Conservation (phyloP, 2,113 vertebrate species). For the Ophthalmolycus amberensis region DNA sequence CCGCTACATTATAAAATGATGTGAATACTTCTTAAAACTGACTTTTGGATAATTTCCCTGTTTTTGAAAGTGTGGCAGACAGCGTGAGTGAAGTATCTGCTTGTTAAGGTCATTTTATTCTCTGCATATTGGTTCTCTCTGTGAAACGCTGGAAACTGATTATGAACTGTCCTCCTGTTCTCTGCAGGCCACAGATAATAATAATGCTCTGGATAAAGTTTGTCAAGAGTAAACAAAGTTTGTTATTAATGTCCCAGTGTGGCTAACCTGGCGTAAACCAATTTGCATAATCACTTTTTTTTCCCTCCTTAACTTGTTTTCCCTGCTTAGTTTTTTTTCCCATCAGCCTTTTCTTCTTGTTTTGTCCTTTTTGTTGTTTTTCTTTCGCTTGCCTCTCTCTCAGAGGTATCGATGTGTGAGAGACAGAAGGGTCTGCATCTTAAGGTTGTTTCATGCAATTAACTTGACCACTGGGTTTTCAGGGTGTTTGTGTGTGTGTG, state of each 20-base stretch:
- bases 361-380: constrained; percentile 58
- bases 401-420: constrained; percentile 76
- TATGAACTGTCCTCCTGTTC: constrained; percentile 25
- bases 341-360: constrained; percentile 14
- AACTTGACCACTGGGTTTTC: constrained; percentile 70
- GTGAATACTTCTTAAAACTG: neutral
- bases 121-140: constrained; percentile 36
- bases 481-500: constrained; percentile 11
- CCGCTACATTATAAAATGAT: neutral
- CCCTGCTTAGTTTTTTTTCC: neutral
- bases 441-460: constrained; percentile 75
- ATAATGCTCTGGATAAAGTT: constrained; percentile 28
- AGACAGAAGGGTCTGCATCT: constrained; percentile 71
- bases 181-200: constrained; percentile 24
- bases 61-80: neutral
- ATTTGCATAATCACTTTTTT: constrained; percentile 52
- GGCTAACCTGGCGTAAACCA: constrained; percentile 35
- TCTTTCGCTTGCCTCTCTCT: constrained; percentile 37
- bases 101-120: constrained; percentile 31
- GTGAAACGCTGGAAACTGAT: neutral
- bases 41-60: constrained; percentile 1
- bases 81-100: neutral
- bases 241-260: constrained; percentile 31
- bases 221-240: constrained; percentile 42
- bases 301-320: constrained; percentile 27